Percentiles rank a stretch among this genome's conserved stretches.
Conservation (phyloP, 2,113 vertebrate species). For the Hippolais icterina region DNA sequence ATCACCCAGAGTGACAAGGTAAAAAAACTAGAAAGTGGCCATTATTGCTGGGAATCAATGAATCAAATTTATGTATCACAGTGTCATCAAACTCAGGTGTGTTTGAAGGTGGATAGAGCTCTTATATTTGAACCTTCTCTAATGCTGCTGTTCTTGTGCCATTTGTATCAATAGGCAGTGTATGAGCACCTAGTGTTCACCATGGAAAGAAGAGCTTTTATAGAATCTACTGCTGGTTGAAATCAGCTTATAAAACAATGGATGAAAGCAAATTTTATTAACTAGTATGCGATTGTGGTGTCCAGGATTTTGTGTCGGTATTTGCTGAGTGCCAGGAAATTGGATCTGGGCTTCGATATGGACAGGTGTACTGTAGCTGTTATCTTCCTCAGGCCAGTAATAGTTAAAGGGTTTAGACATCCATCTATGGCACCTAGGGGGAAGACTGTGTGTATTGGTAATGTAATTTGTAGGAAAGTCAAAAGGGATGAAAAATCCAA, state of each 20-base stretch:
- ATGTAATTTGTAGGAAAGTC: not conserved
- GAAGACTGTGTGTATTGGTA: not conserved
- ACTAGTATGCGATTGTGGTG: not conserved
- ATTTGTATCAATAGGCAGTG: not conserved
- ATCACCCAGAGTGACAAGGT: not conserved
- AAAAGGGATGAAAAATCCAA: not conserved
- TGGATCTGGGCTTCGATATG: rapidly evolving
- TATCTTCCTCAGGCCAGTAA: not conserved
- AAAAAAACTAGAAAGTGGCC: not conserved
- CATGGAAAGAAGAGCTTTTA: not conserved
- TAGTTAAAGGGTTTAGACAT: not conserved
- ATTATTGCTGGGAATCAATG: not conserved
- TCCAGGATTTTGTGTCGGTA: not conserved
- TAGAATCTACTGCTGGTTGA: not conserved
- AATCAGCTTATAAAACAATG: not conserved
- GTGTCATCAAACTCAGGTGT: not conserved
- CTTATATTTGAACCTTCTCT: not conserved
- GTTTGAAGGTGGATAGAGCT: not conserved
- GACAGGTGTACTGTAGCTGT: not conserved
- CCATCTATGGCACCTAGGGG: not conserved
- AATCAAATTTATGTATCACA: not conserved
- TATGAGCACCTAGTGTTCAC: rapidly evolving
- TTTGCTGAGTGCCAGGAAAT: not conserved
- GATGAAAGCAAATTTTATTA: not conserved
- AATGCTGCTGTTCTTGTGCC: not conserved